Percentiles rank a stretch among this genome's conserved stretches.
Conservation (phyloP, 2,888 invertebrate species). For the Phyllotreta cruciferae region DNA sequence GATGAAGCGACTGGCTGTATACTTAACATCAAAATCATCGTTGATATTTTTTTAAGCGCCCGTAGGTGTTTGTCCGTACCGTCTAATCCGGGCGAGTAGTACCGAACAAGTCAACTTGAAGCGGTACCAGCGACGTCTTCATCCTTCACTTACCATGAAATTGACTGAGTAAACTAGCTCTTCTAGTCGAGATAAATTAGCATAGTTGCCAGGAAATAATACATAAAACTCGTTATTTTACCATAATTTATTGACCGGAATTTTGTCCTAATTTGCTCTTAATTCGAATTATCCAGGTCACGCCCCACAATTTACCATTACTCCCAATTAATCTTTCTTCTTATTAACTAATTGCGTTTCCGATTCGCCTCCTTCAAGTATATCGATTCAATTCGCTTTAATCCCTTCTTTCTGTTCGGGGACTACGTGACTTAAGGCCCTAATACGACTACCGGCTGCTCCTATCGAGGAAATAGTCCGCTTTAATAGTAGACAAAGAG, state of each 20-base stretch:
- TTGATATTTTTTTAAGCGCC: conserved; percentile 2
- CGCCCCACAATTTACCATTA: too few species aligned
- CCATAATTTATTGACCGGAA: too few species aligned
- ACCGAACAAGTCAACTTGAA: background rate
- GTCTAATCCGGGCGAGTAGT: background rate
- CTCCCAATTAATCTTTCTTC: too few species aligned
- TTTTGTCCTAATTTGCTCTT: too few species aligned
- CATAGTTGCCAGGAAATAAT: too few species aligned
- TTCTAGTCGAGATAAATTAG: too few species aligned
- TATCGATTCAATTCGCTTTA: background rate
- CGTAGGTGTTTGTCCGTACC: conserved; percentile 2
- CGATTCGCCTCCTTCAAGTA: background rate
- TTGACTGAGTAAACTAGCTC: too few species aligned
- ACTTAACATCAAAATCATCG: background rate
- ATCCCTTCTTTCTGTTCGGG: background rate
- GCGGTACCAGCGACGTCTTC: background rate
- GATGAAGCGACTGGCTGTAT: background rate
- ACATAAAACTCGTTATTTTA: too few species aligned
- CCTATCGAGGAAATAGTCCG: background rate
- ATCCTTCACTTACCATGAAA: background rate
- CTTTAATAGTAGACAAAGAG: conserved; percentile 6
- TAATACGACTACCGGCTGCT: conserved; percentile 3
- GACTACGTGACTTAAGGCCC: background rate
- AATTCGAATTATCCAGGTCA: too few species aligned
- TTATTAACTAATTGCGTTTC: too few species aligned